Percentiles rank a stretch among this genome's conserved stretches.
Conservation (phyloP, 2,113 vertebrate genomes). For the Heterochromis multidens region DNA sequence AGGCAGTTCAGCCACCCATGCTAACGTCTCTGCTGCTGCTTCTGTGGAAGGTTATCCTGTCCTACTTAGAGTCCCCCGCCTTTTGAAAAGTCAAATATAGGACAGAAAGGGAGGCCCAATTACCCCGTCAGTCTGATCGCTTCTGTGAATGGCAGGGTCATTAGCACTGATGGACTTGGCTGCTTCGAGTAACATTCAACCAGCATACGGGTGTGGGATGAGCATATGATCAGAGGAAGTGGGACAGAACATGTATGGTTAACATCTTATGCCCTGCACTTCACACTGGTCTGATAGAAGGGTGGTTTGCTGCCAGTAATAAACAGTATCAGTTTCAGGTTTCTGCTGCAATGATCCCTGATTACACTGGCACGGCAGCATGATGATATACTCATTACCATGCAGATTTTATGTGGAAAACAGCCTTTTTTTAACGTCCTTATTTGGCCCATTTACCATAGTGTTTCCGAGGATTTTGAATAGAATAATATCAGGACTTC, state of each 20-base stretch:
- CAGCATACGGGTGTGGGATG: neutral
- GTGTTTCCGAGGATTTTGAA: neutral
- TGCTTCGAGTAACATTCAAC: conserved; percentile 26
- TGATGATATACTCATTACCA: neutral
- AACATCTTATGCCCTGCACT: neutral
- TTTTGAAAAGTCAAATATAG: conserved; percentile 70
- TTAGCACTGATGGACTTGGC: conserved; percentile 1
- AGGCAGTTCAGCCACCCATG: conserved; percentile 53
- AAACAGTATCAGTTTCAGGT: neutral
- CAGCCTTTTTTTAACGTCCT: neutral
- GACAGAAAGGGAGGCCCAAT: conserved; percentile 65
- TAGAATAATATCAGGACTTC: neutral
- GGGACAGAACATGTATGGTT: conserved; percentile 23
- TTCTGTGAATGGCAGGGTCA: conserved; percentile 49
- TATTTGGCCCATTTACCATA: neutral
- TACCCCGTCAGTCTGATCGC: conserved; percentile 52
- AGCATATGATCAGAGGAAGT: conserved; percentile 32
- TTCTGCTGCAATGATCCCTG: neutral
- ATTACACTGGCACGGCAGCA: neutral
- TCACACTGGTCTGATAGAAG: neutral
- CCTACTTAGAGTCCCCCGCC: conserved; percentile 65
- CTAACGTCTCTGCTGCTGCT: conserved; percentile 47
- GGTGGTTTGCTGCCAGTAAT: neutral
- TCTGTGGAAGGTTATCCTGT: conserved; percentile 70
- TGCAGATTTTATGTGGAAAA: neutral